Evolutionary conservation across 2,113 vertebrate genomes (phyloP).

Genomic region (Hippopotamus amphibius): DNA sequence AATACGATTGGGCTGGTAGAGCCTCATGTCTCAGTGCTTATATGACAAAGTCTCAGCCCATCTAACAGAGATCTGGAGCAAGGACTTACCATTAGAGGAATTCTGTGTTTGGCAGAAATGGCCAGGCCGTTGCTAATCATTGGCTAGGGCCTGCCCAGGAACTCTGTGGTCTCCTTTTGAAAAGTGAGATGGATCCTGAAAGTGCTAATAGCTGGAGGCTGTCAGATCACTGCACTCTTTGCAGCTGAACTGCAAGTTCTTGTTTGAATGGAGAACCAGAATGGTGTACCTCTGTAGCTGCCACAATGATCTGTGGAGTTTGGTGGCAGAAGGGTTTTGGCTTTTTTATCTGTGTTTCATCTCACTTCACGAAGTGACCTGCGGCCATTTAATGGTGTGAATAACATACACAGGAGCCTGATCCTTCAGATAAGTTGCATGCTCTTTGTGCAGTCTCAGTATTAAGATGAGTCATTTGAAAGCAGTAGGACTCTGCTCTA

Average conservation of each 20-base stretch:
- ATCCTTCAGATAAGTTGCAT: background rate
- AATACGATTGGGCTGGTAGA: background rate
- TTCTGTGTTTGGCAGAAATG: conserved; percentile 19
- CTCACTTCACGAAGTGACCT: conserved; percentile 36
- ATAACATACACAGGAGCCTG: background rate
- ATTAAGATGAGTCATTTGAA: conserved; percentile 6
- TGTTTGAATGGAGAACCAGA: background rate
- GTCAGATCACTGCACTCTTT: conserved; percentile 9
- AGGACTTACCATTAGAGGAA: conserved; percentile 25
- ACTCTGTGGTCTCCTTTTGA: background rate
- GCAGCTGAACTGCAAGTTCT: background rate
- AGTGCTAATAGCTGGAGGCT: background rate
- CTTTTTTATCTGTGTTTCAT: background rate
- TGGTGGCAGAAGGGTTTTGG: background rate
- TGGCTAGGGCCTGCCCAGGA: background rate
- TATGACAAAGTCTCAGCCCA: background rate
- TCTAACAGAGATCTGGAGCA: background rate
- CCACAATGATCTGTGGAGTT: background rate
- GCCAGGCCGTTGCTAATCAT: background rate
- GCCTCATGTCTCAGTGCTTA: background rate
- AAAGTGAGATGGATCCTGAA: background rate
- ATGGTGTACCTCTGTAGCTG: background rate
- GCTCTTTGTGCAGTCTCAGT: background rate
- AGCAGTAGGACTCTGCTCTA: background rate
- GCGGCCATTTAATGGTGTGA: background rate